Percentiles rank a stretch among this genome's conserved stretches.
Evolutionary conservation across 2,888 invertebrate species (phyloP).

Genomic region (Dermolepida albohirtum): DNA sequence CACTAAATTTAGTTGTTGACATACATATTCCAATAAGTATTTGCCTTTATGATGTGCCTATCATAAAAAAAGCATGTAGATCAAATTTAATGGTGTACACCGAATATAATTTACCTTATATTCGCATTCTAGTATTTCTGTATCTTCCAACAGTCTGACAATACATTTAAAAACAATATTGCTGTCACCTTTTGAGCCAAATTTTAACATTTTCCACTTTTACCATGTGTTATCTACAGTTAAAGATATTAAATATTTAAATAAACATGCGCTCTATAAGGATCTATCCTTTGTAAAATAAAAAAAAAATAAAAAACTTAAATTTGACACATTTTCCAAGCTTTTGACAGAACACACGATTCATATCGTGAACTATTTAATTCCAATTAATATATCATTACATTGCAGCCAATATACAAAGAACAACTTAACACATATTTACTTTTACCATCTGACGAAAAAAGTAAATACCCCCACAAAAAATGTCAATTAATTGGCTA

Average conservation of each 20-base stretch:
- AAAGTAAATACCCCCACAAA: too few relatives aligned
- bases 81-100: slow-evolving; percentile 38
- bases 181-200: slow-evolving; percentile 76
- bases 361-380: neutral
- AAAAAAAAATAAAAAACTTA: slow-evolving; percentile 23
- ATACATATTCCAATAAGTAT: slow-evolving; percentile 89
- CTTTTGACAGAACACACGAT: slow-evolving; percentile 13
- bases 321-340: slow-evolving; percentile 35
- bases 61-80: slow-evolving; percentile 58
- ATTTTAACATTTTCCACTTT: slow-evolving; percentile 62
- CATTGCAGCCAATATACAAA: slow-evolving; percentile 1
- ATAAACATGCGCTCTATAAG: slow-evolving; percentile 6
- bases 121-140: slow-evolving; percentile 92
- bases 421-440: too few relatives aligned
- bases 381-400: slow-evolving; percentile 3
- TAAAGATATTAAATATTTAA: slow-evolving; percentile 12
- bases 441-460: too few relatives aligned
- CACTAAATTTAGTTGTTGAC: slow-evolving; percentile 88
- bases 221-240: slow-evolving; percentile 39
- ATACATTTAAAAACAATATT: slow-evolving; percentile 87
- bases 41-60: slow-evolving; percentile 91
- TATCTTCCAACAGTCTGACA: slow-evolving; percentile 89
- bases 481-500: too few relatives aligned
- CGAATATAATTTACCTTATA: slow-evolving; percentile 76
- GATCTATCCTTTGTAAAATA: neutral